Evolutionary conservation across 2,888 invertebrate species (phyloP), one percentile per base, ranked within the genome.

Genomic region (Panzeria rudis): DNA sequence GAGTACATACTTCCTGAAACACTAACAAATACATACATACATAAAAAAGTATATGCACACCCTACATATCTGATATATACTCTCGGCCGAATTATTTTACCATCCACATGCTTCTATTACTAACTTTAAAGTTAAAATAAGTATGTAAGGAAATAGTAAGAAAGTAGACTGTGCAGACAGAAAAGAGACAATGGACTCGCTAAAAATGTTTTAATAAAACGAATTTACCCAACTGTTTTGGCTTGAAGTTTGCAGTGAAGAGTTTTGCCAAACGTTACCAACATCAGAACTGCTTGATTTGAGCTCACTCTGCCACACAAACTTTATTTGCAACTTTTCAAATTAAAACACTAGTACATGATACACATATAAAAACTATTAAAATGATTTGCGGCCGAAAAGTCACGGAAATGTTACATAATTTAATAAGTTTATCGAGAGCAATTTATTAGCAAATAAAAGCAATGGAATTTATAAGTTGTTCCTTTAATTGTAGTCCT

Each of bases 1-100:
- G 35, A 61, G 61, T 54, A 62, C 64, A 64, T 38, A 56, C n/a
- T 62, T 56, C 44, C 56, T 47, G 35, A 11, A 64, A n/a, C 64
- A 44, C 13, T 64, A 29, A 29, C 4, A 17, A 59, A 20, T 20
- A 25, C n/a, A 54, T 25, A 5, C 2, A 20, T 20, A 54, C 29
- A 54, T 54, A 13, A 11, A 23, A 8, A 44, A 23, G 5, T 44
- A 25, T n/a, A 44, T 13, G 17, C 2, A 5, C 11, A 35, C 59
- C 17, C 59, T 56, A 13, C 35, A 35, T 8, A 17, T 32, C 56
- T 35, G n/a, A 20, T 50, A 15, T 13, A 0, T 15, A 54, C 23
- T 54, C 6, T 15, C 17, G 23, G 11, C 6, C n/a, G n/a, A 29
- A 29, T n/a, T 29, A 56, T 25, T 29, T 29, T n/a, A 15, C 0